A percentile compares a stretch with the other conserved stretches of the same genome.
These are phyloP conservation scores for Agonopterix heracliana DNA, from an alignment of 2,888 invertebrate genomes.

Conservation along the genomic window DNA sequence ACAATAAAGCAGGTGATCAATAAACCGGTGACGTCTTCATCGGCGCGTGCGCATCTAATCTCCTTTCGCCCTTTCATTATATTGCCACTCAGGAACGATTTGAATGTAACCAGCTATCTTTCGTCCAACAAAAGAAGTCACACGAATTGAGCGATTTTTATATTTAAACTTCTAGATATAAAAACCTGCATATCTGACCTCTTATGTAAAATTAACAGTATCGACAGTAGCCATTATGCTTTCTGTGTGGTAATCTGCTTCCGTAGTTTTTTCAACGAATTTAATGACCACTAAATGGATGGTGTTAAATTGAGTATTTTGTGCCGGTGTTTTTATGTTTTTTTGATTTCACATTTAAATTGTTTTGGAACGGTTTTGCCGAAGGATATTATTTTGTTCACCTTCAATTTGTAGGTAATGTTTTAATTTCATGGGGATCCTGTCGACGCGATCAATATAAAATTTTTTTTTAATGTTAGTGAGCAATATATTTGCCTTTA, in stretches of 20 bases:
- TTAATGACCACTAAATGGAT: slow-evolving; percentile 42
- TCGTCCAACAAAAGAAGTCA: too few relatives aligned
- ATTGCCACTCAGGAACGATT: slow-evolving; percentile 34
- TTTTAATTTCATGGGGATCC: too few relatives aligned
- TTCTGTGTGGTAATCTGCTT: slow-evolving; percentile 46
- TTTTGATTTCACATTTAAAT: slow-evolving; percentile 2
- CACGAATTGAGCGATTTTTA: too few relatives aligned
- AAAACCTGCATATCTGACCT: too few relatives aligned
- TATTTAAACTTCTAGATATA: too few relatives aligned
- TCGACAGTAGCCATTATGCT: slow-evolving; percentile 28
- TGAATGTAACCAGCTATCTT: slow-evolving; percentile 27
- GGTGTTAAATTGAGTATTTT: slow-evolving; percentile 58
- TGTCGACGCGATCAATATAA: too few relatives aligned
- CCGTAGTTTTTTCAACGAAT: slow-evolving; percentile 38
- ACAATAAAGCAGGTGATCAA: slow-evolving; percentile 2
- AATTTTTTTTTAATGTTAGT: too few relatives aligned
- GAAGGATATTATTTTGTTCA: not conserved
- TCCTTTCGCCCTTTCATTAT: slow-evolving; percentile 39
- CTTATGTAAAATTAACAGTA: not conserved
- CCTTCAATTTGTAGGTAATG: too few relatives aligned
- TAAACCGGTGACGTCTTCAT: slow-evolving; percentile 44
- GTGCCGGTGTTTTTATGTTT: slow-evolving; percentile 34
- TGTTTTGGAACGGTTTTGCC: slow-evolving; percentile 3
- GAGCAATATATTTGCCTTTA: too few relatives aligned
- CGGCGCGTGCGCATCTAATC: slow-evolving; percentile 62